phyloP scores from a whole-genome alignment of 1,140 invertebrate species.

The Neotoxoptera formosana region DNA sequence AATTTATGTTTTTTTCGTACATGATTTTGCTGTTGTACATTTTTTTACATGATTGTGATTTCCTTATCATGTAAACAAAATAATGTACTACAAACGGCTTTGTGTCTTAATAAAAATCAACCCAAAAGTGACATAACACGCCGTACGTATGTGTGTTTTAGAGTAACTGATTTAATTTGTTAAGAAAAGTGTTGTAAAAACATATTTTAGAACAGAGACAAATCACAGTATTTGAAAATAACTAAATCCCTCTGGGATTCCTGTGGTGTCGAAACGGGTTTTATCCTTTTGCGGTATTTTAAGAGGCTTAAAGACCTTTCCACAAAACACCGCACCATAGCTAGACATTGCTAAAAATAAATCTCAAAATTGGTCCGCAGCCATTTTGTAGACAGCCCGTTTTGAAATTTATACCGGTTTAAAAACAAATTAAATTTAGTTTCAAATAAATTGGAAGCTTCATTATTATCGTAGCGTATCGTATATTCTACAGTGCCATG shows the following conservation, averaged over 20 bases:
- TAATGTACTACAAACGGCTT: neutral
- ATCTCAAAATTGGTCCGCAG: neutral
- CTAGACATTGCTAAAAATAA: neutral
- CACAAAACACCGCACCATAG: neutral
- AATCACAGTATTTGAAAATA: conserved; percentile 23
- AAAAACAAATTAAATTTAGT: conserved; percentile 13
- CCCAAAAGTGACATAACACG: neutral
- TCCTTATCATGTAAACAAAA: neutral
- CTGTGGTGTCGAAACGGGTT: neutral
- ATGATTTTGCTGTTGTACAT: neutral
- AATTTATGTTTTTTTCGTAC: neutral
- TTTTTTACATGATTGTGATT: no score
- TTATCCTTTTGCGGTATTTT: neutral
- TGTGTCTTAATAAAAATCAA: neutral
- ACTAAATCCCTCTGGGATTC: neutral
- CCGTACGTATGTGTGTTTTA: neutral
- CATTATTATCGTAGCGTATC: neutral
- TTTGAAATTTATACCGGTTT: neutral
- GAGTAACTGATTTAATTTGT: neutral
- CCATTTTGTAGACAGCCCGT: neutral
- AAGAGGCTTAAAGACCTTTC: conserved; percentile 30
- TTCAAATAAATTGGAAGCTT: neutral
- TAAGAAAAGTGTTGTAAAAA: neutral
- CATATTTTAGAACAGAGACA: neutral
- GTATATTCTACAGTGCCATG: neutral